These are phyloP conservation scores for Scolopax rusticola DNA, from an alignment of 2,797 vertebrate species.

Conservation along the genomic window DNA sequence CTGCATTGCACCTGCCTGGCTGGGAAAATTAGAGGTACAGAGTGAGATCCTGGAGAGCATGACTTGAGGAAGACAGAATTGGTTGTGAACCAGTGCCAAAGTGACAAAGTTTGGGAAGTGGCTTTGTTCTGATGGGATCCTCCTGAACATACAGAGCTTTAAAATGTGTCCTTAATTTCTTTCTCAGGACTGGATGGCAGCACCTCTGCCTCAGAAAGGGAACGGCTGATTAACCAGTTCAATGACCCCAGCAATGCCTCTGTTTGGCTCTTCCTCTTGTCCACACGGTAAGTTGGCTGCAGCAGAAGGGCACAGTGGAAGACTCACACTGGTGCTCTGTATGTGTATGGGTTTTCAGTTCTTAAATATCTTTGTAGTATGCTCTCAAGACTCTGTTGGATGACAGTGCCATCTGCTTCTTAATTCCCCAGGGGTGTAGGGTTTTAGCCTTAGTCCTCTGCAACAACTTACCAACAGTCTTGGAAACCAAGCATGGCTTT, in stretches of 20 bases:
- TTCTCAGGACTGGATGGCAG: constrained; percentile 94
- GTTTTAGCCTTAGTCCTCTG: background rate
- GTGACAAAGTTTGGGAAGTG: background rate
- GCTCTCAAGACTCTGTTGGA: background rate
- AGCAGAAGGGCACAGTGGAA: background rate
- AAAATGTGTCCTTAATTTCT: background rate
- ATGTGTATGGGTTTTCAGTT: background rate
- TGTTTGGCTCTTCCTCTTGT: constrained; percentile 93
- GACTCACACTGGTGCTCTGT: background rate
- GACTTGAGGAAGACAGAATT: background rate
- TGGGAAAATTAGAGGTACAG: background rate
- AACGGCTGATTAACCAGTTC: constrained; percentile 97
- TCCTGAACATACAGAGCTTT: background rate
- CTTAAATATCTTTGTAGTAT: background rate
- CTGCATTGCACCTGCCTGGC: background rate
- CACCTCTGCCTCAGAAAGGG: constrained; percentile 95
- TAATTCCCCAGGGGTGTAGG: background rate
- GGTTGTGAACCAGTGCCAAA: background rate
- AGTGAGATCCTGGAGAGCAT: background rate
- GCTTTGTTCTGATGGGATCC: background rate
- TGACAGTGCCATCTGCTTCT: background rate
- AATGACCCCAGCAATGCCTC: constrained; percentile 91
- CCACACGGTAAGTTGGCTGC: constrained; percentile 87
- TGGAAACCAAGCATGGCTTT: background rate
- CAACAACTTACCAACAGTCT: background rate